Percentiles rank a stretch among this genome's conserved stretches.
These are phyloP conservation scores for Catostomus latipinnis DNA, from an alignment of 2,797 vertebrate genomes.

Conservation along the genomic window DNA sequence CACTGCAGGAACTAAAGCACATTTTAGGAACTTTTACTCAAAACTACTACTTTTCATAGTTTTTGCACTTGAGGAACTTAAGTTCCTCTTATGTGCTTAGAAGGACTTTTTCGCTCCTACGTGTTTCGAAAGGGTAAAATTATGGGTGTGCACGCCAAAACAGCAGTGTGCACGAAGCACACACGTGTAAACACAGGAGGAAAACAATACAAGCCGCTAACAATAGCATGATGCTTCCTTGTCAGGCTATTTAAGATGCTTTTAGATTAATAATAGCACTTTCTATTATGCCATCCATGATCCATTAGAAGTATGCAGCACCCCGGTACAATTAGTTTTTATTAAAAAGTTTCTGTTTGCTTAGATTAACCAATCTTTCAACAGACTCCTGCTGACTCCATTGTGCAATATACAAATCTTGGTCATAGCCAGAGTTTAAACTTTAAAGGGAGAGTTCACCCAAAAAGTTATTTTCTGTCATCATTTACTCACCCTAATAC, in stretches of 20 bases:
- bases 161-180: constrained; percentile 20
- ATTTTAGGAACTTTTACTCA: too few species aligned
- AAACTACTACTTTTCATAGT: too few species aligned
- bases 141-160: constrained; percentile 6
- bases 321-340: not conserved
- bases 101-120: too few species aligned
- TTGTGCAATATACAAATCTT: not conserved
- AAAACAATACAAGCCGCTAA: constrained; percentile 12
- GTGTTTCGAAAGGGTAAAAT: not conserved
- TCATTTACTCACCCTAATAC: not conserved
- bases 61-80: too few species aligned
- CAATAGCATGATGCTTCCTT: constrained; percentile 6
- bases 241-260: constrained; percentile 27
- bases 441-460: not conserved
- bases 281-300: constrained; percentile 14
- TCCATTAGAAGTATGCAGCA: constrained; percentile 10
- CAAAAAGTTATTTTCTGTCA: not conserved
- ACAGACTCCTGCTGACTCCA: not conserved
- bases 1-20: too few species aligned
- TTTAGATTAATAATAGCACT: constrained; percentile 22
- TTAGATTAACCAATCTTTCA: not conserved
- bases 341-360: not conserved
- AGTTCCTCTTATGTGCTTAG: too few species aligned
- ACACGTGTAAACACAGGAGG: not conserved
- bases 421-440: not conserved